These are phyloP conservation scores for Tamias sibiricus DNA, from an alignment of 2,113 vertebrate species.

Conservation along the genomic window DNA sequence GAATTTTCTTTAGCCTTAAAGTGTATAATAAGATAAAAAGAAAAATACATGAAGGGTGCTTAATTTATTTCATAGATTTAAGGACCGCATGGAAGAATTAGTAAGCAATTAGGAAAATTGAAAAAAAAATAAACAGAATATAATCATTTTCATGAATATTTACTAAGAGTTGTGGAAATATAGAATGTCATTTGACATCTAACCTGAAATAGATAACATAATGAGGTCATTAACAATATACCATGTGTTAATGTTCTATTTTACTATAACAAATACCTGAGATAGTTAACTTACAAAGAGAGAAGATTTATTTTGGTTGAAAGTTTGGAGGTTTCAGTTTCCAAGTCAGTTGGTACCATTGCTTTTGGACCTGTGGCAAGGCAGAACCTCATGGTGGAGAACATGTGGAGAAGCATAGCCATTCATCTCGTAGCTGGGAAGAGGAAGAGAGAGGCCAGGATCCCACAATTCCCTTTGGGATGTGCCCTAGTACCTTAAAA, in stretches of 20 bases:
- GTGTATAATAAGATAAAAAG: neutral
- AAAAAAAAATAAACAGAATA: neutral
- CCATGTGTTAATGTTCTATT: neutral
- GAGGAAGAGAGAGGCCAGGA: neutral
- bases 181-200: neutral
- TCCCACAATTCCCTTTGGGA: no score
- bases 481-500: neutral
- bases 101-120: neutral
- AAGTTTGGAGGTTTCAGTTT: neutral
- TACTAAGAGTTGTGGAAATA: neutral
- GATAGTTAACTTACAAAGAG: no score
- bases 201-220: neutral
- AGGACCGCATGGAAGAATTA: neutral
- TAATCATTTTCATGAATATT: neutral
- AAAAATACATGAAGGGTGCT: neutral
- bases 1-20: neutral
- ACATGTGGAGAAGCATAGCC: neutral
- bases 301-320: neutral
- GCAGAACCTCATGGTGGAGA: no score
- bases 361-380: neutral
- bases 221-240: neutral
- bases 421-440: neutral
- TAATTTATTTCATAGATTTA: conserved; percentile 8
- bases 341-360: neutral
- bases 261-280: neutral